Evolutionary conservation across 1,140 invertebrate species (phyloP).

Genomic region (Onthophagus taurus): DNA sequence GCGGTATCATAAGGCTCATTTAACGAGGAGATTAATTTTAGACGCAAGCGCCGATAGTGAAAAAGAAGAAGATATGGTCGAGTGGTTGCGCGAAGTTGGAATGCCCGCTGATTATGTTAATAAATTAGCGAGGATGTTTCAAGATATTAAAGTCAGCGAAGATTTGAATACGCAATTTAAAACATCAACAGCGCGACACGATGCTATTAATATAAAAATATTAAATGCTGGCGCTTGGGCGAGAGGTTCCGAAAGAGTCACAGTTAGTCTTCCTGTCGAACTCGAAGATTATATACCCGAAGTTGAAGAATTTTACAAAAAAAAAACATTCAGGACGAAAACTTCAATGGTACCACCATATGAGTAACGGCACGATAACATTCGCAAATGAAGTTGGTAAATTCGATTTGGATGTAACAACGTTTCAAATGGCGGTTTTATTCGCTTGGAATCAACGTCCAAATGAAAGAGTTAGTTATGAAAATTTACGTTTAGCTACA

Average conservation of each 20-base stretch:
- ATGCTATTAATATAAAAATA: constrained; percentile 84
- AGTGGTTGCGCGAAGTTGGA: constrained; percentile 88
- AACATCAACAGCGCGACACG: constrained; percentile 54
- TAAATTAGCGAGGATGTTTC: constrained; percentile 93
- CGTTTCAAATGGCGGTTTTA: constrained; percentile 99
- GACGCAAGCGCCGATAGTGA: constrained; percentile 99
- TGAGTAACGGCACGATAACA: constrained; percentile 97
- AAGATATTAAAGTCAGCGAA: constrained; percentile 98
- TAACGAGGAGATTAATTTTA: constrained; percentile 84
- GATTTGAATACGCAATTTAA: constrained; percentile 79
- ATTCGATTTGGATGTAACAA: constrained; percentile 97
- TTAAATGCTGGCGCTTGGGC: constrained; percentile 98
- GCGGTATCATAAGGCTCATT: constrained; percentile 97
- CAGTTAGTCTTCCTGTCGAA: constrained; percentile 92
- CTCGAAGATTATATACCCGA: constrained; percentile 98
- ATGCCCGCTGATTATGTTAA: constrained; percentile 99
- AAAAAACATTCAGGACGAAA: constrained; percentile 97
- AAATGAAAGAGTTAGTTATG: constrained; percentile 84
- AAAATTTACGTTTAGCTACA: constrained; percentile 90
- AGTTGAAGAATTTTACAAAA: constrained; percentile 90
- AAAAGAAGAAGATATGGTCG: constrained; percentile 99
- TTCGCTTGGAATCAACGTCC: constrained; percentile 98
- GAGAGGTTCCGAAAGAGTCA: constrained; percentile 83
- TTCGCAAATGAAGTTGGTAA: constrained; percentile 88
- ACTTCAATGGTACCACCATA: constrained; percentile 99